Evolutionary conservation across 2,113 vertebrate genomes (phyloP), one percentile per base, ranked within the genome.

Genomic region (Acrocephalus kingi): DNA sequence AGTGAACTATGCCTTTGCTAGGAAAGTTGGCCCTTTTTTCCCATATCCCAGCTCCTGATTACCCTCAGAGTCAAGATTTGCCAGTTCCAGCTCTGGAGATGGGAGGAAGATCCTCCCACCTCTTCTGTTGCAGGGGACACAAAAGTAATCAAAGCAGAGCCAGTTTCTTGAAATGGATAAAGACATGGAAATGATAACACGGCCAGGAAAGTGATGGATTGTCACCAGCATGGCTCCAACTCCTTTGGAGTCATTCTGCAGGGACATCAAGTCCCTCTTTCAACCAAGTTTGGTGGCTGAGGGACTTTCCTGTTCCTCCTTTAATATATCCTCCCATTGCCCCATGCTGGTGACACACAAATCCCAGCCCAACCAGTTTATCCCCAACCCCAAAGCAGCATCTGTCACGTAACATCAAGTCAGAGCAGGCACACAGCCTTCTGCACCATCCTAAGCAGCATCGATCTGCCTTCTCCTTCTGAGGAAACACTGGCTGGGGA

Each of bases 331-430:
- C 25, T 95, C 73, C 89, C n/a, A 64, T 12, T 67, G 77, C 49
- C 58, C 80, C 45, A 5, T 72, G 76, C 96, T 84, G 94, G 49
- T 41, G 81, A 90, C 64, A 74, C 24, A 61, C 85, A 83, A 46
- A 82, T 79, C 91, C 91, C 84, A 75, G 81, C 94, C 77, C 43
- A 88, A 64, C 49, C 35, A 55, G 72, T 62, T 89, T n/a, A 48
- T 55, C 93, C 93, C 86, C 66, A 37, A 21, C 23, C 48, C 87
- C 94, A 96, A 84, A 97, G 97, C 97, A 98, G 96, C 97, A 96
- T 92, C 93, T 37, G 49, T 93, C 94, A 75, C 1, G 1, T 87
- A 94, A 96, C 43, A 82, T 88, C 82, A 90, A 93, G 86, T 94
- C 89, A 24, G 63, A 90, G 46, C 77, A 67, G 82, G 66, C 61